Conservation (phyloP, 2,113 vertebrate genomes). For the Motacilla alba region DNA sequence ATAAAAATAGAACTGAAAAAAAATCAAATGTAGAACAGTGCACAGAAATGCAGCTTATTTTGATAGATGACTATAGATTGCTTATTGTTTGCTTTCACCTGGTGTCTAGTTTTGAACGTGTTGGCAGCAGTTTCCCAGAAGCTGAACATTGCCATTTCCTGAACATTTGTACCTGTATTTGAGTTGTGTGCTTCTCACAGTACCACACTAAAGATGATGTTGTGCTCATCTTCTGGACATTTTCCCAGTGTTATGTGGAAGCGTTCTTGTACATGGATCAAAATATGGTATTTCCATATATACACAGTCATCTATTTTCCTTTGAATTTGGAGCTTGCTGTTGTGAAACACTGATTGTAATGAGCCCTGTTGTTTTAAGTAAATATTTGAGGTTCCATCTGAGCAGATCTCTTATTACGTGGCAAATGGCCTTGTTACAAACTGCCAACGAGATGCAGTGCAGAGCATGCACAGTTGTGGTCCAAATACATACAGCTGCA, state of each 20-base stretch:
- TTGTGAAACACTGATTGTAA: background rate
- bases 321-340: background rate
- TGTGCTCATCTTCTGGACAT: background rate
- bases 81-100: background rate
- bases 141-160: background rate
- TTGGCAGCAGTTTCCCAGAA: background rate
- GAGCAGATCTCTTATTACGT: background rate
- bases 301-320: background rate
- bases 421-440: background rate
- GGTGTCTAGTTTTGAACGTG: background rate
- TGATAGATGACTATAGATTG: background rate
- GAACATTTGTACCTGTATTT: background rate
- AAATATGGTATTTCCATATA: background rate
- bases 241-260: background rate
- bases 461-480: background rate
- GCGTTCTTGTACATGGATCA: background rate
- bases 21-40: background rate
- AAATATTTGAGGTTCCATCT: background rate
- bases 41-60: background rate
- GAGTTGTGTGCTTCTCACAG: background rate
- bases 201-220: background rate
- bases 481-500: background rate
- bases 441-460: background rate
- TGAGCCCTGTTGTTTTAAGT: background rate
- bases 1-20: slow-evolving; percentile 14